phyloP scores from a whole-genome alignment of 2,113 vertebrate genomes.

The Eulemur rufifrons region DNA sequence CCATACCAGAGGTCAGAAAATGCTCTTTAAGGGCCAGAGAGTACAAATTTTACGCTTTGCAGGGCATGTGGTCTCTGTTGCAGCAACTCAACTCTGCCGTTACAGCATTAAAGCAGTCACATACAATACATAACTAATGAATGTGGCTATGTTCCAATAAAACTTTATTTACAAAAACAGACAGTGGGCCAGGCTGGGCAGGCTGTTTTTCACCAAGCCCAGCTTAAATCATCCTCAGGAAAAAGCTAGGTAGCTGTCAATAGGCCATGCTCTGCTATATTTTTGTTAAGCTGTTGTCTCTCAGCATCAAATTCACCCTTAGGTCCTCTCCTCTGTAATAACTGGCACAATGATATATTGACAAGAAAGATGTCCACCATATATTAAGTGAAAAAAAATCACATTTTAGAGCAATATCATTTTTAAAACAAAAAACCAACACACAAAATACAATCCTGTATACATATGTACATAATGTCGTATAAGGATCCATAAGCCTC shows the following conservation, averaged over 20 bases:
- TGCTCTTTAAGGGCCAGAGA: not conserved
- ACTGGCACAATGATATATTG: not conserved
- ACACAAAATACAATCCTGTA: not conserved
- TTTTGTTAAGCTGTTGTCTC: not conserved
- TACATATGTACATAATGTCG: not conserved
- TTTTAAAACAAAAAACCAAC: not conserved
- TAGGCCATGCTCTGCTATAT: not conserved
- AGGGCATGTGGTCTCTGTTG: not conserved
- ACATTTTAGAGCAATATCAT: not conserved
- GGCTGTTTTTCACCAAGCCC: not conserved
- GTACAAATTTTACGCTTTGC: not conserved
- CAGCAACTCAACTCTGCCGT: not conserved
- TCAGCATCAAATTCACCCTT: not conserved
- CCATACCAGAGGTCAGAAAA: not conserved
- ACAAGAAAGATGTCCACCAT: not conserved
- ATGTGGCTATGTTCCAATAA: not conserved
- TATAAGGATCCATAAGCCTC: not conserved
- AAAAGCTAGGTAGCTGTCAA: not conserved
- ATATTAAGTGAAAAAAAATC: not conserved
- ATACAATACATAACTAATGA: not conserved
- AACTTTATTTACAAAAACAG: conserved; percentile 21
- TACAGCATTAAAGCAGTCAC: not conserved
- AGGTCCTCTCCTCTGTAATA: not conserved
- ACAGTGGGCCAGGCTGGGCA: not conserved
- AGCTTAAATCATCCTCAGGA: not conserved